Base-by-base conservation (phyloP, 2,797 vertebrate genomes). In the Notolabrus celidotus region DNA sequence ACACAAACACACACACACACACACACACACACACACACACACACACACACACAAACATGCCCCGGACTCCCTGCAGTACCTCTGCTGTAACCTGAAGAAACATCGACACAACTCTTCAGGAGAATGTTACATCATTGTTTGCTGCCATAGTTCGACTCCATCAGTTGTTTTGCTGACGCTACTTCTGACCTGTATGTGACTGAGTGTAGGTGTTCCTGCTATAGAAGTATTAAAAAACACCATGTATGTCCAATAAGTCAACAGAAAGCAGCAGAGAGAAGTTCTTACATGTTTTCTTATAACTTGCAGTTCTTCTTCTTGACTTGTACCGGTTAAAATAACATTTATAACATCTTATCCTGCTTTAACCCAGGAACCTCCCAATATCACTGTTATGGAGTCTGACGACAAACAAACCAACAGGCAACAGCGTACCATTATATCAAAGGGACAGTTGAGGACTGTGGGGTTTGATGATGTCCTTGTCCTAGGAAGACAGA, bases 81-180 rank as follows among this genome's bases (percentile, higher is more conserved):
- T 19, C 53, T 25, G 49, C 77, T 17, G 52, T 51, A 47, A 29
- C 81, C 73, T 49, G 38, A 71, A 62, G 67, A 41, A 67, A 51
- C 68, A 34, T 52, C 59, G 59, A 19, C 57, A 52, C 47, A 12
- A 19, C 67, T 72, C 57, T 46, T 41, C 39, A 0, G 61, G 55
- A 71, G 49, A 12, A 10, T 2, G 47, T 76, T 65, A 65, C 71
- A 74, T 70, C 42, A 42, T 11, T 20, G 22, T 10, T 43, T 43
- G 41, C 14, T 25, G 39, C 41, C 38, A 3, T 5, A 47, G 34
- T 41, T 29, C 5, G 0, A 43, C 16, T 33, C 9, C 20, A 42
- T 80, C 31, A 10, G 15, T 14, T 1, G 20, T 47, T n/a, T 1
- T 38, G 46, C n/a, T 54, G n/a, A n/a, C 29, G 57, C 38, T 54